Evolutionary conservation across 1,140 invertebrate genomes (phyloP), one percentile per base, ranked within the genome.

Genomic region (Tetramorium parvispinum): DNA sequence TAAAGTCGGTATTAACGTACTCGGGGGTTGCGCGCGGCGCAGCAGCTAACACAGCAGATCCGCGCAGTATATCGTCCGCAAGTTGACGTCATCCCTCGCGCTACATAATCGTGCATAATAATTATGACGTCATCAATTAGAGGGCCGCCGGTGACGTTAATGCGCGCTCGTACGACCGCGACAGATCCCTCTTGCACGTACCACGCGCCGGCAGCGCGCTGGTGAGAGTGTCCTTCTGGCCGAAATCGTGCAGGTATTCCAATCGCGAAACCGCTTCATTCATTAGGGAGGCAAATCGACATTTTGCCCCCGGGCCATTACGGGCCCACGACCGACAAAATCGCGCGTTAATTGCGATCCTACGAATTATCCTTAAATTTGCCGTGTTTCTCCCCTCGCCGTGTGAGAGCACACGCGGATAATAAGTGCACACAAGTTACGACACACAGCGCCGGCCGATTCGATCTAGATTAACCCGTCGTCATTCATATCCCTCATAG

Each of bases 41-140:
- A n/a, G 32, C 16, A 16, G 79, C 55, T 49, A 83, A 49, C 79
- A 83, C 37, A 53, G 53, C 68, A 65, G 43, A 63, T 24, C 27
- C 73, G 24, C 40, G 65, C 59, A 91, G 89, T 90, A 90, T 90
- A 90, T 90, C 71, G 89, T 87, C 51, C 75, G 83, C 89, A 85
- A 89, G 79, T 91, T 88, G 91, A 89, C 91, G 90, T 89, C 88
- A 79, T 88, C 77, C 53, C 53, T 88, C 70, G 57, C 70, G 85
- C 90, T 91, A 91, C 88, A 88, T 91, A 91, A 91, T 91, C 91
- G 91, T 87, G 88, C 88, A 86, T 91, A 90, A 92, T 92, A 92
- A 92, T 92, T 92, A 92, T 91, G 91, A 88, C 89, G 89, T 91
- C 91, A 90, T 92, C 91, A 91, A 92, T 92, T 92, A 92, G 65